Conservation (phyloP, 30 jellyfish, hydroid and myxozoan species). For the Aurelia sp. region DNA sequence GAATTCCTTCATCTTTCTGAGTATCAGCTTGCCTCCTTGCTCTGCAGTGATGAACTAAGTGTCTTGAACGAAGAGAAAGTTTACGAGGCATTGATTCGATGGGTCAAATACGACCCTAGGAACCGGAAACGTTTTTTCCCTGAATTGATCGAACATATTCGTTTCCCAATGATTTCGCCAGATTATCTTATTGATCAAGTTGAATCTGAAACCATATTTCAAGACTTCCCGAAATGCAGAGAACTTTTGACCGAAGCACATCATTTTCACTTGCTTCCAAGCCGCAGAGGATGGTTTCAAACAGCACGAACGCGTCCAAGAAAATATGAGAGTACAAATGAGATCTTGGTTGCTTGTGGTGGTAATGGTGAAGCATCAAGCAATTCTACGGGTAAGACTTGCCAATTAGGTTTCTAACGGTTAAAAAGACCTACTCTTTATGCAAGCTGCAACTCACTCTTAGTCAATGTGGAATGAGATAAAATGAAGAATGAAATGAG, state of each 20-base stretch:
- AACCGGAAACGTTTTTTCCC: conserved; percentile 71
- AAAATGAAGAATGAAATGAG: no score
- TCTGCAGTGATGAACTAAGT: conserved; percentile 90
- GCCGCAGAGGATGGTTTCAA: conserved; percentile 89
- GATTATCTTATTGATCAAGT: conserved; percentile 98
- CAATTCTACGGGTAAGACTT: conserved; percentile 84
- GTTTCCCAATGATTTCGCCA: conserved; percentile 96
- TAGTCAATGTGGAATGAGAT: no score
- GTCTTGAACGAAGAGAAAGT: conserved; percentile 95
- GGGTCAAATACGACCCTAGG: conserved; percentile 86
- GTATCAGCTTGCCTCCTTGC: conserved; percentile 78
- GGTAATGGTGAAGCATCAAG: conserved; percentile 98
- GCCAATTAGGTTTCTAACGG: no score
- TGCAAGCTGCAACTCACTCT: no score
- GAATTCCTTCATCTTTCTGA: conserved; percentile 86
- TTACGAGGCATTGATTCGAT: conserved; percentile 90
- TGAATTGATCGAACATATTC: conserved; percentile 87
- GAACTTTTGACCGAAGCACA: conserved; percentile 95
- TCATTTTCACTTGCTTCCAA: conserved; percentile 91
- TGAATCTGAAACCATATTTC: conserved; percentile 90
- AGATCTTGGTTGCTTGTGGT: conserved; percentile 95
- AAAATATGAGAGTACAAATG: conserved; percentile 95
- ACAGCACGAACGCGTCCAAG: conserved; percentile 96
- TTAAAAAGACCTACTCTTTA: no score
- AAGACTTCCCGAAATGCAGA: conserved; percentile 88